Conservation (phyloP, 2,888 invertebrate genomes). For the Alsophila aescularia region DNA sequence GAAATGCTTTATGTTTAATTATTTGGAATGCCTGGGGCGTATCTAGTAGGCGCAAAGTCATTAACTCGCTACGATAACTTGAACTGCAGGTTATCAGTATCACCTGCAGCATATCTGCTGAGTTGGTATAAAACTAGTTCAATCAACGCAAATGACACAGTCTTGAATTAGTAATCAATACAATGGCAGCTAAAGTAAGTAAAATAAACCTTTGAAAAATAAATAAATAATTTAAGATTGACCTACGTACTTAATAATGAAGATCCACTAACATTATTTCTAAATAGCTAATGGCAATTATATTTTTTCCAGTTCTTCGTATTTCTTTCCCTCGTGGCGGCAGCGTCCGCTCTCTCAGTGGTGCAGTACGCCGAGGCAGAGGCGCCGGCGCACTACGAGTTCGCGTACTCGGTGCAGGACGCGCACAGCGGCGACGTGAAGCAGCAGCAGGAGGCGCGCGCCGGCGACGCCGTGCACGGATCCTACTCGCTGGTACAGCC, state of each 20-base stretch:
- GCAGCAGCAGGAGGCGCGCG: slow-evolving; percentile 74
- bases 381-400: slow-evolving; percentile 73
- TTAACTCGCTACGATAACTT: no score
- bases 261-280: background rate
- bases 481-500: slow-evolving; percentile 78
- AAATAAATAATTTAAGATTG: no score
- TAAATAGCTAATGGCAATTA: no score
- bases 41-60: no score
- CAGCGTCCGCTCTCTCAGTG: slow-evolving; percentile 44
- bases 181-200: slow-evolving; percentile 74
- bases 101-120: no score
- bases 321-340: slow-evolving; percentile 58
- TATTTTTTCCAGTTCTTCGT: slow-evolving; percentile 55
- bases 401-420: slow-evolving; percentile 76
- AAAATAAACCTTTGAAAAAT: background rate
- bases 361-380: slow-evolving; percentile 59
- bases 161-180: slow-evolving; percentile 59
- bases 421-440: slow-evolving; percentile 74
- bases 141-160: slow-evolving; percentile 52
- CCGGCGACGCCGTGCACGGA: slow-evolving; percentile 74
- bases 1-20: no score
- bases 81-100: no score
- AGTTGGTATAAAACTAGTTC: slow-evolving; percentile 62
- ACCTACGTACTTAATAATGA: no score
- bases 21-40: no score